Evolutionary conservation across 2,797 vertebrate genomes (phyloP).

Genomic region (Sciurus vulgaris): DNA sequence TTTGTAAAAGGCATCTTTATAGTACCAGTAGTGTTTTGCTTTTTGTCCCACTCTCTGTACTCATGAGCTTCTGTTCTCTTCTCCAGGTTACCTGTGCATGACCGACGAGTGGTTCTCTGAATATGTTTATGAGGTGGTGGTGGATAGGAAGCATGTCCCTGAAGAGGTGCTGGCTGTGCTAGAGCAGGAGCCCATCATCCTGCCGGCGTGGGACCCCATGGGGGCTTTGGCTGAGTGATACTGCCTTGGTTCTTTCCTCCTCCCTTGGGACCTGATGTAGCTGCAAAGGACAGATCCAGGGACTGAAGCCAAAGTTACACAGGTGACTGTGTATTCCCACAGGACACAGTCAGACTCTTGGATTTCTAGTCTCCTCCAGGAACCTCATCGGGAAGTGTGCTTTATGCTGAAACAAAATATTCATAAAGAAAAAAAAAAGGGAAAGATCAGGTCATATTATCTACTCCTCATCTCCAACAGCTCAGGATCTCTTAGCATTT

Average conservation of each 20-base stretch:
- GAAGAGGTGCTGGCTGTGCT: conserved; percentile 93
- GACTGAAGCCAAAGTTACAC: conserved; percentile 86
- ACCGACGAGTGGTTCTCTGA: conserved; percentile 99
- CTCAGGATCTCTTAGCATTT: conserved; percentile 81
- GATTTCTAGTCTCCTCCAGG: conserved; percentile 75
- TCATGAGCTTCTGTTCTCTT: neutral
- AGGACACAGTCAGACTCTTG: conserved; percentile 64
- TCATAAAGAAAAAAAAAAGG: conserved; percentile 63
- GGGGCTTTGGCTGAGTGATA: conserved; percentile 94
- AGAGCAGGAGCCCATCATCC: conserved; percentile 93
- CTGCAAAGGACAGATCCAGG: conserved; percentile 84
- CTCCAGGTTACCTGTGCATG: conserved; percentile 98
- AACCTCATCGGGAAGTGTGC: conserved; percentile 81
- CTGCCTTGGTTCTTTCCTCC: conserved; percentile 58
- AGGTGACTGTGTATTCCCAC: conserved; percentile 55
- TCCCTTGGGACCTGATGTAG: conserved; percentile 78
- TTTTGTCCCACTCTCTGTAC: neutral
- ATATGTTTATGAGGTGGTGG: conserved; percentile 98
- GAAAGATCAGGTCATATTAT: conserved; percentile 61
- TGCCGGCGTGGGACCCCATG: conserved; percentile 99
- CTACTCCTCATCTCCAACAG: conserved; percentile 74
- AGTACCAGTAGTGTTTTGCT: neutral
- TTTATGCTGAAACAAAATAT: conserved; percentile 79
- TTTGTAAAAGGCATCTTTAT: neutral
- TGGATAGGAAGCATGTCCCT: conserved; percentile 94